phyloP scores from a whole-genome alignment of 2,888 invertebrate species.

The Drosophila meridionalis region DNA sequence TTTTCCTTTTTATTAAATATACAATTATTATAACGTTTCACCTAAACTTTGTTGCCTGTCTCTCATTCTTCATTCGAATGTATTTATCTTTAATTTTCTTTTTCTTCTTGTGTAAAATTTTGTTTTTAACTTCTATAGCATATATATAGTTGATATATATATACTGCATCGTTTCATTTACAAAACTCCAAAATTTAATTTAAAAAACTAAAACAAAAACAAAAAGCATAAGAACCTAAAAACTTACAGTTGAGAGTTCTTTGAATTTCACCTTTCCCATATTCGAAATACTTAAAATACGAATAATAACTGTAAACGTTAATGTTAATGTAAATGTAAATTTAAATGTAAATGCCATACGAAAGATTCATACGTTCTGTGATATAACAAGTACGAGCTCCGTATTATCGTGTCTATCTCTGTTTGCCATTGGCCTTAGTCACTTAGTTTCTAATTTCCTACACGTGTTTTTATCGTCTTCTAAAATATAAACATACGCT shows the following conservation, averaged over 20 bases:
- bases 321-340: no score
- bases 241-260: slow-evolving; percentile 77
- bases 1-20: slow-evolving; percentile 54
- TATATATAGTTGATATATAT: slow-evolving; percentile 24
- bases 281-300: slow-evolving; percentile 72
- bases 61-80: slow-evolving; percentile 17
- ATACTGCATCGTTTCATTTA: slow-evolving; percentile 65
- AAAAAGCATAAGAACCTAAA: slow-evolving; percentile 68
- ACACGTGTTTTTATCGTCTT: slow-evolving; percentile 28
- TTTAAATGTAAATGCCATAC: slow-evolving; percentile 43
- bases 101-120: slow-evolving; percentile 21
- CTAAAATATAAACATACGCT: slow-evolving; percentile 44
- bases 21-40: slow-evolving; percentile 75
- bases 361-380: slow-evolving; percentile 39
- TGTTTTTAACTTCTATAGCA: slow-evolving; percentile 31
- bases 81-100: background rate
- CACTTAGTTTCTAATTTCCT: slow-evolving; percentile 54
- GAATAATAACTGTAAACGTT: slow-evolving; percentile 41
- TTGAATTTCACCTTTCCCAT: slow-evolving; percentile 77
- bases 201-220: slow-evolving; percentile 53
- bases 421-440: slow-evolving; percentile 31
- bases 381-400: slow-evolving; percentile 18
- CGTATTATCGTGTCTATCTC: slow-evolving; percentile 7
- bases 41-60: slow-evolving; percentile 67
- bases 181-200: slow-evolving; percentile 53